Evolutionary conservation across 2,113 vertebrate species (phyloP).

Genomic region (Tiliqua scincoides): DNA sequence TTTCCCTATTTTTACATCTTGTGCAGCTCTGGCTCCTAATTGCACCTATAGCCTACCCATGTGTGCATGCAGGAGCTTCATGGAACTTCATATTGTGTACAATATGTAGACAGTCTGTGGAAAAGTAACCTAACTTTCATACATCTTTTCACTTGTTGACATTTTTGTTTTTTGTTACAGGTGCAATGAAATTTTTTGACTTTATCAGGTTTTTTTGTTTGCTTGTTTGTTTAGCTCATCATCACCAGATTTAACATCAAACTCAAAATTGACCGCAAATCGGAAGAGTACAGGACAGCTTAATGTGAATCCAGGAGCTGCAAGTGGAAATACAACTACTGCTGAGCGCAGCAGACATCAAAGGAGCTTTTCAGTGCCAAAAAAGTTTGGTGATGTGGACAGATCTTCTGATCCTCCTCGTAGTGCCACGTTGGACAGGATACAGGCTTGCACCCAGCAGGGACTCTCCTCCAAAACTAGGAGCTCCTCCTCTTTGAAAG

Average conservation of each 20-base stretch:
- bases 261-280: conserved; percentile 89
- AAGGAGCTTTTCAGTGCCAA: conserved; percentile 96
- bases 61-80: too few species aligned
- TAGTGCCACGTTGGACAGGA: conserved; percentile 95
- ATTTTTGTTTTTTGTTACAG: background rate
- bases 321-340: conserved; percentile 77
- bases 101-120: background rate
- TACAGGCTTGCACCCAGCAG: conserved; percentile 94
- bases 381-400: conserved; percentile 95
- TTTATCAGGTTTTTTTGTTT: conserved; percentile 18
- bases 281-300: conserved; percentile 96
- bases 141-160: background rate
- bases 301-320: conserved; percentile 85
- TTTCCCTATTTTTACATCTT: background rate
- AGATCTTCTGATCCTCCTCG: conserved; percentile 89
- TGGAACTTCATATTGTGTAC: background rate
- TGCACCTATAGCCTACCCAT: background rate
- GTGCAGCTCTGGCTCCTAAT: background rate
- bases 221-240: conserved; percentile 82
- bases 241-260: conserved; percentile 91
- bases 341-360: conserved; percentile 91
- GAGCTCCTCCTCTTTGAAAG: conserved; percentile 90
- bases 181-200: background rate
- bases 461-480: conserved; percentile 83
- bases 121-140: background rate